phyloP scores from a whole-genome alignment of 2,113 vertebrate genomes.

The Pseudonaja textilis region DNA sequence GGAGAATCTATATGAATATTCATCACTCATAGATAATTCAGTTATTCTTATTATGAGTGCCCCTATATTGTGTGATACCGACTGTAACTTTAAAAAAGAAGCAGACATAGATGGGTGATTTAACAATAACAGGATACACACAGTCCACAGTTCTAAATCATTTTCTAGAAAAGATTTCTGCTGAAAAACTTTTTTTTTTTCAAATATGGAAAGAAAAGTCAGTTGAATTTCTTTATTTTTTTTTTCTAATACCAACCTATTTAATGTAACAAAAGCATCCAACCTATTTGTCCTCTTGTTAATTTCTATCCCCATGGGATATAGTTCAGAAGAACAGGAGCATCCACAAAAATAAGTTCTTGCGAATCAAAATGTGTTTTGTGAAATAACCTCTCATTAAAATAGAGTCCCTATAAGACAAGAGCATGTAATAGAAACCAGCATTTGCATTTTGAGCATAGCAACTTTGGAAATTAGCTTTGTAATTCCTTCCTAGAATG shows the following conservation, averaged over 20 bases:
- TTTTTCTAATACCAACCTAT: neutral
- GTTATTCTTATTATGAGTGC: neutral
- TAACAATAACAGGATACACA: neutral
- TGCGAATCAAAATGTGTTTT: neutral
- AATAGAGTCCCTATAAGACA: neutral
- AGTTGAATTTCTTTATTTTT: neutral
- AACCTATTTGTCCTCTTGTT: neutral
- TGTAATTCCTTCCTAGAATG: neutral
- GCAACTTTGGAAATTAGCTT: neutral
- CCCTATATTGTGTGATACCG: neutral
- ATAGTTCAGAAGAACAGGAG: neutral
- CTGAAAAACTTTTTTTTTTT: neutral
- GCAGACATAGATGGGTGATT: neutral
- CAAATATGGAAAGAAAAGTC: neutral
- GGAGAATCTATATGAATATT: neutral
- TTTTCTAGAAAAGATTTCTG: neutral
- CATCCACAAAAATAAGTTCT: neutral
- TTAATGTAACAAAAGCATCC: neutral
- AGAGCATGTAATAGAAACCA: neutral
- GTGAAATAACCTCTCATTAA: neutral
- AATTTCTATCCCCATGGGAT: neutral
- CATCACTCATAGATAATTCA: neutral
- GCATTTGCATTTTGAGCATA: neutral
- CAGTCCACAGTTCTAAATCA: neutral
- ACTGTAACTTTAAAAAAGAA: neutral